These are phyloP conservation scores for Panulirus ornatus DNA, from an alignment of 1,140 invertebrate species.

Conservation along the genomic window DNA sequence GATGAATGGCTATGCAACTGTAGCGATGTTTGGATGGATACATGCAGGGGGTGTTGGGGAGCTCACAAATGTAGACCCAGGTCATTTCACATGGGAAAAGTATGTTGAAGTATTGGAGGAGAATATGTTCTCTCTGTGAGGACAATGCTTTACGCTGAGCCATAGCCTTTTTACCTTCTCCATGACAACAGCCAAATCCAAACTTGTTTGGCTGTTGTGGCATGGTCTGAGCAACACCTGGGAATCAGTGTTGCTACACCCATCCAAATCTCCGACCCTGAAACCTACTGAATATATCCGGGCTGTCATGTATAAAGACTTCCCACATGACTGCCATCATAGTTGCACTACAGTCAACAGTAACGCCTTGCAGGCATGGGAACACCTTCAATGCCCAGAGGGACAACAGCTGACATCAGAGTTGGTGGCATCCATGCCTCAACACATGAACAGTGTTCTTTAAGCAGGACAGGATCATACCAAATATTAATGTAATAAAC, in stretches of 20 bases:
- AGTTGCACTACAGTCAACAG: background rate
- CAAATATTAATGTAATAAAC: background rate
- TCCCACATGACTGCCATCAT: too few relatives aligned
- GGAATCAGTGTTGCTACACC: background rate
- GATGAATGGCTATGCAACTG: background rate
- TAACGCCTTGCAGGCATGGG: too few relatives aligned
- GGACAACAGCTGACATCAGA: too few relatives aligned
- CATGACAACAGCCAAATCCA: conserved; percentile 10
- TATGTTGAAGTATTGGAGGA: background rate
- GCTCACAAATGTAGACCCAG: background rate
- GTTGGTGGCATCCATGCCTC: too few relatives aligned
- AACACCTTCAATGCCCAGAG: too few relatives aligned
- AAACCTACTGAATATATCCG: background rate
- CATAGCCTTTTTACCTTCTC: background rate
- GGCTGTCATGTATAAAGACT: background rate
- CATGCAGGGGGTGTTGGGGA: background rate
- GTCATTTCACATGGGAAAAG: background rate
- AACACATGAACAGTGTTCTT: background rate
- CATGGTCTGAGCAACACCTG: background rate
- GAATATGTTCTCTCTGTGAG: background rate
- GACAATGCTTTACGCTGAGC: background rate
- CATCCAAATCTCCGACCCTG: background rate
- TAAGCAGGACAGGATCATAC: background rate
- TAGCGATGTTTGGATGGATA: background rate
- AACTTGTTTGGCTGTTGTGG: background rate